A percentile compares a stretch with the other conserved stretches of the same genome.
phyloP scores from a whole-genome alignment of 2,797 vertebrate genomes.

The Tokudaia tokunoshimensis region DNA sequence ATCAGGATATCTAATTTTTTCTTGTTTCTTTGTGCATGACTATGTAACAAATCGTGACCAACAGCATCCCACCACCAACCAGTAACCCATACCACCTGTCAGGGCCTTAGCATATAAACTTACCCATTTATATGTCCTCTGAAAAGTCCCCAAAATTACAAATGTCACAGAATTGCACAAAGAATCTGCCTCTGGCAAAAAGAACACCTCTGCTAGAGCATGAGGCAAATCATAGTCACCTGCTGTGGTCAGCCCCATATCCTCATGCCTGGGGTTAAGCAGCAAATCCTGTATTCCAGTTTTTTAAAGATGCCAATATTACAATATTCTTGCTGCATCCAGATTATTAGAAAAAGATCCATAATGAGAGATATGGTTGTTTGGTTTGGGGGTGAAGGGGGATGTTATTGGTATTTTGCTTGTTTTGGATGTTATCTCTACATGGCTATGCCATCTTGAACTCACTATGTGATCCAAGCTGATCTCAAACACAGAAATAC shows the following conservation, averaged over 20 bases:
- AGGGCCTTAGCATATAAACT: background rate
- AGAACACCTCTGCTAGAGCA: background rate
- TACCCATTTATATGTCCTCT: background rate
- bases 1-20: background rate
- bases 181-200: background rate
- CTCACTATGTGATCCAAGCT: background rate
- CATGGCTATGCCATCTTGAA: background rate
- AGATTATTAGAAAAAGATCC: background rate
- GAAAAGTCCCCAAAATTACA: background rate
- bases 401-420: background rate
- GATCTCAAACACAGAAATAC: background rate
- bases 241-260: background rate
- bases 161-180: background rate
- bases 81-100: background rate
- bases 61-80: background rate
- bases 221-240: background rate
- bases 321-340: background rate
- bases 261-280: background rate
- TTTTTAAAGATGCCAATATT: background rate
- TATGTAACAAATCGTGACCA: background rate
- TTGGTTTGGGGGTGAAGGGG: background rate
- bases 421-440: background rate
- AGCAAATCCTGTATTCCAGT: background rate
- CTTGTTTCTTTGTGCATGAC: background rate
- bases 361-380: background rate